Base-by-base conservation (phyloP, 1,140 invertebrate genomes). In the Drosophila ambigua region DNA sequence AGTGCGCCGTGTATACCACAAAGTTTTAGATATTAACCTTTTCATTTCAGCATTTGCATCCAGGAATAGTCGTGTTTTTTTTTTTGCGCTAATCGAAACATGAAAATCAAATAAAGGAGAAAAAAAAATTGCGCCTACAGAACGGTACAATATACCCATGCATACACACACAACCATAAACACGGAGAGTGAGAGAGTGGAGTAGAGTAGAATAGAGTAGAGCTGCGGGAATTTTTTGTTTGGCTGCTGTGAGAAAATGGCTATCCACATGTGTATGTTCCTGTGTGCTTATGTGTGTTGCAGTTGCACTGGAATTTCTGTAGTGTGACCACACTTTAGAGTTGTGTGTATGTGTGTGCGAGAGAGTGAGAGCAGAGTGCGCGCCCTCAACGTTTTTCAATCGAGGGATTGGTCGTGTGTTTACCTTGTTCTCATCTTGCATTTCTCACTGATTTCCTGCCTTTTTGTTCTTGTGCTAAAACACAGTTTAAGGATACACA, bases 241-340 rank as follows among this genome's bases (percentile, higher is more conserved):
- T 60, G 28, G 57, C 26, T 60, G 20, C 57, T 52, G 49, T 57
- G 35, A 20, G 20, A 20, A 20, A 20, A 16, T 53, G 11, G 4
- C 35, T 39, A 28, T 28, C 7, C 5, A 28, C 7, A 5, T 7
- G 7, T 39, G 4, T 46, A 35, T 59, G 23, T 73, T 51, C 2
- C 43, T n/a, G 20, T 69, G 51, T 63, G 71, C 20, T 20, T 20
- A 20, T 46, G 52, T 74, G 48, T 65, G 60, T 23, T 73, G 72
- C 63, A 75, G 62, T 69, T 71, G 67, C 65, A 58, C 72, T 76
- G 62, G 73, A 76, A 76, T 76, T 67, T 67, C 57, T 65, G 46
- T 46, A 67, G 71, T 74, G 74, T 77, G 74, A 51, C 74, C 74
- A 39, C 35, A 39, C 11, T 39, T 39, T 39, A 39, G 35, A 39